A percentile compares a stretch with the other conserved stretches of the same genome.
Evolutionary conservation across 2,113 vertebrate species (phyloP).

Genomic region (Actinemys pallida): DNA sequence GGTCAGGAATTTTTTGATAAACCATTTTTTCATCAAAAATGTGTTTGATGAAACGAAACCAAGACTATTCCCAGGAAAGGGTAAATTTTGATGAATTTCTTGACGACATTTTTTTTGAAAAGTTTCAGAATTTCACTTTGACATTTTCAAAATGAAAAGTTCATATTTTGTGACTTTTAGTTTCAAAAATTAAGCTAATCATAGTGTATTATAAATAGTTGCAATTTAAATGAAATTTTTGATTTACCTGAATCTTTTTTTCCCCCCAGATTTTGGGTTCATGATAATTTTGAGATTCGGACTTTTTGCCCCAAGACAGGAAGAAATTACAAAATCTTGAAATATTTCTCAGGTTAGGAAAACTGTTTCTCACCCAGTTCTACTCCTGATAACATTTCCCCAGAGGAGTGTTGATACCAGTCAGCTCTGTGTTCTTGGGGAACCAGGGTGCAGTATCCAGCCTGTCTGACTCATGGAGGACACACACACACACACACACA

Average conservation of each 20-base stretch:
- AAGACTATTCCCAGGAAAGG: background rate
- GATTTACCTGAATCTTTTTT: background rate
- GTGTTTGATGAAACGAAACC: background rate
- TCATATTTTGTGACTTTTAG: background rate
- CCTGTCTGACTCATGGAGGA: too few species aligned
- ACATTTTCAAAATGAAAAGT: background rate
- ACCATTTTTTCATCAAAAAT: background rate
- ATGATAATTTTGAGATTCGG: background rate
- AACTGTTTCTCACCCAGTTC: background rate
- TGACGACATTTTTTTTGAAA: background rate
- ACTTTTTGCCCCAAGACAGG: background rate
- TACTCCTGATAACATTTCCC: background rate
- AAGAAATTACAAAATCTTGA: background rate
- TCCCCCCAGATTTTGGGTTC: background rate
- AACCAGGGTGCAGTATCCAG: too few species aligned
- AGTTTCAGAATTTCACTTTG: background rate
- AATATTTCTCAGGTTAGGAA: background rate
- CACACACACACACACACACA: too few species aligned
- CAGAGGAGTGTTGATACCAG: too few species aligned
- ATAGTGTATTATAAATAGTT: background rate
- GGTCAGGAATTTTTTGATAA: background rate
- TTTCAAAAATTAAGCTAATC: background rate
- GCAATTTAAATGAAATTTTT: background rate
- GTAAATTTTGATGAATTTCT: background rate
- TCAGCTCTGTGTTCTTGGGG: too few species aligned